Base-by-base conservation (phyloP, 2,113 vertebrate genomes). In the Platysternon megacephalum region DNA sequence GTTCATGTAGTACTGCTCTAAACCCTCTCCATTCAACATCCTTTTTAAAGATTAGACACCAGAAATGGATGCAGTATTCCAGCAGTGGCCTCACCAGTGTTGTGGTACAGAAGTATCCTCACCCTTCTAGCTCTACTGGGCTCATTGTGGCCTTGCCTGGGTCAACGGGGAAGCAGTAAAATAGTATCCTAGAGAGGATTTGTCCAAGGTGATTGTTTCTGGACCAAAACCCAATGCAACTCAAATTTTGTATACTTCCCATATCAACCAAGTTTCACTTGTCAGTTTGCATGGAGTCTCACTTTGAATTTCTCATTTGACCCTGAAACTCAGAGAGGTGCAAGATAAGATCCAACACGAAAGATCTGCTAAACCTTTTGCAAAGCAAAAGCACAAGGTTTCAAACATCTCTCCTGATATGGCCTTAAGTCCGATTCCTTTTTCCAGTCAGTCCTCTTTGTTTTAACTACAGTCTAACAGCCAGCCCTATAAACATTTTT, bases 401-500 rank as follows among this genome's bases (percentile, higher is more conserved):
- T 89, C 29, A 12, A 56, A 80, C 17, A n/a, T 2, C 11, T 91
- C 29, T 52, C 21, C 28, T 44, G 56, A 76, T 32, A 29, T 29
- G 9, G 74, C 74, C 12, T 8, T 46, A 74, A 52, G 35, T 74
- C 39, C 5, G 39, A 49, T 53, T 52, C 4, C 19, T 85, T 85
- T 74, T 46, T 65, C 11, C 13, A 8, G 79, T 48, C 56, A 42
- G 78, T 79, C 46, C 44, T 61, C 74, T 74, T 84, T 85, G 91
- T 94, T 84, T 89, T 84, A 55, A 8, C 6, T 52, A 39, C 3
- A 83, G n/a, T 89, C 17, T 85, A 79, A 61, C 13, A 80, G 52
- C 65, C 68, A 84, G 91, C 84, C 21, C 5, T 79, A 91, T 22
- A 88, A 95, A 81, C 87, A 91, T 97, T 96, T 97, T 72, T 95